phyloP scores from a whole-genome alignment of 2,797 vertebrate species.

The Acanthiza pusilla region DNA sequence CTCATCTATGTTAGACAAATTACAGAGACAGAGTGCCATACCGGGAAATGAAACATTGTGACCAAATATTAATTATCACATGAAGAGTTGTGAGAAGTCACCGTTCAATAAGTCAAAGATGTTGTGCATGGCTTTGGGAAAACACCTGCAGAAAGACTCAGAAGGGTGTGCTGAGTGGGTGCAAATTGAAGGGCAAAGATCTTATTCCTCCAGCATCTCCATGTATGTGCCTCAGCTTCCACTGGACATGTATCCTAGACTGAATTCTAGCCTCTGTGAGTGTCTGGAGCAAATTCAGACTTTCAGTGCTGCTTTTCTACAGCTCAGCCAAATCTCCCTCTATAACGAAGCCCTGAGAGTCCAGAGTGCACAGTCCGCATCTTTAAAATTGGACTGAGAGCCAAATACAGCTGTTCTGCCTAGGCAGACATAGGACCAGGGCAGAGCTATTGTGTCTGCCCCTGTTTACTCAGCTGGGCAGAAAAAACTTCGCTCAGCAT shows the following conservation, averaged over 20 bases:
- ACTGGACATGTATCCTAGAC: rapidly evolving
- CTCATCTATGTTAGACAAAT: not conserved
- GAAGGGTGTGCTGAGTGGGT: not conserved
- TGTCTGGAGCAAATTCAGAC: not conserved
- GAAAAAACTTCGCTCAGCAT: not conserved
- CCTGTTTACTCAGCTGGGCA: not conserved
- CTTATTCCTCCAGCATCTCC: not conserved
- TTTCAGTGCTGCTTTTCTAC: not conserved
- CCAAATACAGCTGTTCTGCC: not conserved
- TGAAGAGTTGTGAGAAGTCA: not conserved
- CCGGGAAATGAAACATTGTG: not conserved
- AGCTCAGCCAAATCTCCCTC: not conserved
- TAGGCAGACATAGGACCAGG: not conserved
- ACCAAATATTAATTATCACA: not conserved
- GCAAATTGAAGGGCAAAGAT: not conserved
- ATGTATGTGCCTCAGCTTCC: not conserved
- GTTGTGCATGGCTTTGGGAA: not conserved
- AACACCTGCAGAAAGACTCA: not conserved
- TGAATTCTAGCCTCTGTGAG: not conserved
- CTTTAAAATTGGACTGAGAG: not conserved
- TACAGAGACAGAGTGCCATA: not conserved
- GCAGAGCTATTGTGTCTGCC: not conserved
- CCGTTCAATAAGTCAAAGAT: not conserved
- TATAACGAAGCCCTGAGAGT: not conserved
- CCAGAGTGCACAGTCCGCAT: rapidly evolving